Evolutionary conservation across 2,888 invertebrate species (phyloP), one percentile per base, ranked within the genome.

Genomic region (Brachylomia viminalis): DNA sequence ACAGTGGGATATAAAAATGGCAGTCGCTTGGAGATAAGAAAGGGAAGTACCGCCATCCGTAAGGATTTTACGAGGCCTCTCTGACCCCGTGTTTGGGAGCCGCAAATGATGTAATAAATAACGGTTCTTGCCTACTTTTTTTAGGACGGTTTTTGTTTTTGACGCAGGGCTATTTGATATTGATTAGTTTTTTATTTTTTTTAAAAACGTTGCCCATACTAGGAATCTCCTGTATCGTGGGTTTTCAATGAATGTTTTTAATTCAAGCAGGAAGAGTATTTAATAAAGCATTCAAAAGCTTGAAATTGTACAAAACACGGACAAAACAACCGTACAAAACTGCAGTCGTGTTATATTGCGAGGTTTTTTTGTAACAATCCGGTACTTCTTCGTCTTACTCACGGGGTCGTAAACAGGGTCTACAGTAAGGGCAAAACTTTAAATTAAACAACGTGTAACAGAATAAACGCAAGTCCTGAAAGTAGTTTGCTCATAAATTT

Each of bases 41-140:
- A 59, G 45, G 38, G 54, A 67, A 56, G 56, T 20, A 64, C 56
- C 61, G 70, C 27, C 77, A 79, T 84, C 61, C 67, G 76, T 71
- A 69, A 80, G 74, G 80, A 75, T 80, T 87, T 87, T 84, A 87
- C 79, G 77, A 79, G 68, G 27, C 27, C 33, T 64, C 64, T 73
- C 42, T 82, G 77, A 80, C 84, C 82, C 65, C 38, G 67, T 75
- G 74, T 70, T 72, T 66, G 65, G 62, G 61, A 66, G 10, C 84
- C 82, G 17, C 78, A 80, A 87, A 87, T 83, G 78, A 86, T 66
- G 68, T 66, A 72, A 87, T 84, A 85, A 87, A 87, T 86, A 84
- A 79, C 56, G 62, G 47, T 45, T 27, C 30, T 77, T 75, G 64
- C 38, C 52, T 72, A 66, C 59, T 49, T 72, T 68, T 4, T 78